A percentile compares a stretch with the other conserved stretches of the same genome.
phyloP scores from a whole-genome alignment of 1,140 invertebrate species.

The Philotrypesis tridentata region DNA sequence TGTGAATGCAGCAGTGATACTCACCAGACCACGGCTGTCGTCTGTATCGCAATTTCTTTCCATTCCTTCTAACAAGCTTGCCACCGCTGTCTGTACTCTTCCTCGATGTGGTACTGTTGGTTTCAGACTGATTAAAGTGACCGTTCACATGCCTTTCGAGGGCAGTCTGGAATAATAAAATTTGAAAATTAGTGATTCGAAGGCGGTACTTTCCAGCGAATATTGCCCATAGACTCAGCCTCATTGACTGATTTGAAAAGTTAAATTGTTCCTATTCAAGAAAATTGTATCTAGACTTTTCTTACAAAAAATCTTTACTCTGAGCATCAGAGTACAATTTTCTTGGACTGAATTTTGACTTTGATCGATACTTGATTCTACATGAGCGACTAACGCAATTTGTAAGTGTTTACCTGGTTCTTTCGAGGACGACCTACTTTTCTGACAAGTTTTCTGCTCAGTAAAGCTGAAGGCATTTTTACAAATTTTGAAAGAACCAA shows the following conservation, averaged over 20 bases:
- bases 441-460: background rate
- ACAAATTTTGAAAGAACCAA: background rate
- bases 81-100: conserved; percentile 80
- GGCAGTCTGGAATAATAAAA: conserved; percentile 78
- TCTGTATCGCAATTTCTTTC: conserved; percentile 87
- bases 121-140: conserved; percentile 85
- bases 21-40: conserved; percentile 88
- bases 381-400: background rate
- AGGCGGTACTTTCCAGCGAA: conserved; percentile 28
- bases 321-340: background rate
- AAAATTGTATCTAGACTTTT: background rate
- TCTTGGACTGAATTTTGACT: background rate
- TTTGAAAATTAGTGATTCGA: background rate
- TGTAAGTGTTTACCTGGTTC: background rate
- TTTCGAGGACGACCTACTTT: background rate
- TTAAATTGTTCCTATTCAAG: background rate
- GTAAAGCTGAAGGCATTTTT: background rate
- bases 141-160: conserved; percentile 94
- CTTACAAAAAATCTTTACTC: background rate
- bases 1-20: too few relatives aligned
- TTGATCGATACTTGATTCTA: background rate
- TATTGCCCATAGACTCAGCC: background rate
- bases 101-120: conserved; percentile 75
- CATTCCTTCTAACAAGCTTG: conserved; percentile 88
- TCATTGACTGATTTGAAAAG: background rate